Evolutionary conservation across 2,888 invertebrate genomes (phyloP), one percentile per base, ranked within the genome.

Genomic region (Gymnoscelis rufifasciata): DNA sequence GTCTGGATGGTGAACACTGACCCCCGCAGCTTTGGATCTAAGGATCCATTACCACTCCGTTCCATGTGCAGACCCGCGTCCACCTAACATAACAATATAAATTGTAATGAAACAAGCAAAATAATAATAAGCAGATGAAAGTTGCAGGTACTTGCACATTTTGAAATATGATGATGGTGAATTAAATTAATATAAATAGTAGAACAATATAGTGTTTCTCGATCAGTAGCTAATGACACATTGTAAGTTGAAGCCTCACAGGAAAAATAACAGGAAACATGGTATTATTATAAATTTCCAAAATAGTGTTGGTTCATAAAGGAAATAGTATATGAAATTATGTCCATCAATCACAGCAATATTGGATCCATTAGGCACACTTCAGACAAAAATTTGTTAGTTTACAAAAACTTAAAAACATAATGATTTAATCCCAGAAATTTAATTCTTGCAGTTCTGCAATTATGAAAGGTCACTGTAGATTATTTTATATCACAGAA

Each of bases 1-100:
- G 97, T 97, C 74, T 94, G 94, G 28, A 97, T 94, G 63, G 95
- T 95, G 74, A 97, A 97, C 88, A 97, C 96, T 0, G 84, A 88
- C 1, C 88, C 88, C 10, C 87, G 74, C 1, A 84, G 62, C 43
- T 79, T 82, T 0, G 81, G 78, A 70, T 92, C 93, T 68, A 95
- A 92, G 65, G 94, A 93, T 64, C 95, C 94, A 65, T 93, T 91
- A 64, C 94, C 94, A 51, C 93, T 91, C 63, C 94, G 92, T 76
- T 95, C 94, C 83, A 96, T 92, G 60, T 93, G 92, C 57, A 97
- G 87, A 2, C 96, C 96, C 45, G 95, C 94, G 81, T 97, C 96
- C 43, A 95, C 95, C 92, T 94, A 54, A 61, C 14, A n/a, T n/a
- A 15, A 36, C 15, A 26, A 28, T 27, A 26, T 6, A 26, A 26